phyloP scores from a whole-genome alignment of 2,888 invertebrate species.

The Schizotus pectinicornis region DNA sequence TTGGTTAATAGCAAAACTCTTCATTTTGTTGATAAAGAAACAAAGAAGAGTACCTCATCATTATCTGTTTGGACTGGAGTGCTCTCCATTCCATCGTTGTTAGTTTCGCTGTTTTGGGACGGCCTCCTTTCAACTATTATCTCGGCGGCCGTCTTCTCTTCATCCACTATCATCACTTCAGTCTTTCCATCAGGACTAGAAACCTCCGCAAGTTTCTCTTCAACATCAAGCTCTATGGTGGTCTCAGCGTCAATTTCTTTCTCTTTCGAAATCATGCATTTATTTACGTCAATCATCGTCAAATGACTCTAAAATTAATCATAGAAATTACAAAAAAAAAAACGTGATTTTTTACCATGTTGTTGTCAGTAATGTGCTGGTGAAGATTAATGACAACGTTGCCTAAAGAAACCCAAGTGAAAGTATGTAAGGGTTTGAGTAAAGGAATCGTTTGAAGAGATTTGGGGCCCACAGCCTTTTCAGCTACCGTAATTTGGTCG shows the following conservation, averaged over 20 bases:
- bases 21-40: no score
- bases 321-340: constrained; percentile 6
- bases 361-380: constrained; percentile 67
- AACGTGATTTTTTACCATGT: constrained; percentile 51
- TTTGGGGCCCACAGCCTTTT: constrained; percentile 62
- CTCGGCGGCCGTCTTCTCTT: background rate
- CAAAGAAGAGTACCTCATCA: constrained; percentile 48
- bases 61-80: constrained; percentile 55
- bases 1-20: no score
- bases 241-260: constrained; percentile 7
- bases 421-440: constrained; percentile 64
- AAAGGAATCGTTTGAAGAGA: constrained; percentile 64
- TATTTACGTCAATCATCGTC: constrained; percentile 54
- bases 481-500: constrained; percentile 62
- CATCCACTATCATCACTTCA: background rate
- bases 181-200: background rate
- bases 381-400: constrained; percentile 70
- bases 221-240: constrained; percentile 32
- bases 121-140: constrained; percentile 43
- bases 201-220: constrained; percentile 18
- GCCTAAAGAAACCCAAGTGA: constrained; percentile 72
- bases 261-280: constrained; percentile 50
- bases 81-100: constrained; percentile 48
- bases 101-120: constrained; percentile 53
- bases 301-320: constrained; percentile 52